A percentile compares a stretch with the other conserved stretches of the same genome.
Conservation (phyloP, 2,797 vertebrate species). For the Gobio occitaniae region DNA sequence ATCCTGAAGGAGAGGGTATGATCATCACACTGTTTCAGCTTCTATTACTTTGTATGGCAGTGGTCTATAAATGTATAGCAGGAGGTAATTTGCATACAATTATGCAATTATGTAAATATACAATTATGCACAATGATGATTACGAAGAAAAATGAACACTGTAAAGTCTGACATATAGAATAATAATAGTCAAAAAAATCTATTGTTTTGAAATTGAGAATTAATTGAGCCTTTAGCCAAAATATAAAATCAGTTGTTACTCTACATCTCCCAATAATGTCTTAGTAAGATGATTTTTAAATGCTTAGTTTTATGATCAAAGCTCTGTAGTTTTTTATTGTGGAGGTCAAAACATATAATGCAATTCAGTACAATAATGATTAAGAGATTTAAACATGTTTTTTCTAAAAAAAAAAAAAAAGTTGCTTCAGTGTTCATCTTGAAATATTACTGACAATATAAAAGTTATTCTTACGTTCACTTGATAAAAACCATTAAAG, state of each 20-base stretch:
- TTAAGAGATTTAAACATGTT: neutral
- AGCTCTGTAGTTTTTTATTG: neutral
- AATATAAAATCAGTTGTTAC: neutral
- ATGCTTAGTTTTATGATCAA: neutral
- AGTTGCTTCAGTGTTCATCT: neutral
- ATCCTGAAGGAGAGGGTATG: slow-evolving; percentile 92
- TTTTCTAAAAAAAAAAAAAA: neutral
- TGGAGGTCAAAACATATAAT: neutral
- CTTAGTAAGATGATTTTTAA: neutral
- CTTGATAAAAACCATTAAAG: neutral
- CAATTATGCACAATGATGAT: neutral
- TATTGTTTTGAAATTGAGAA: neutral
- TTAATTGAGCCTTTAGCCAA: neutral
- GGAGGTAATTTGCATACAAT: too few species aligned
- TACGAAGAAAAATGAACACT: neutral
- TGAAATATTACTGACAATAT: neutral
- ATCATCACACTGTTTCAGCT: neutral
- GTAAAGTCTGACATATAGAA: neutral
- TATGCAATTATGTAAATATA: too few species aligned
- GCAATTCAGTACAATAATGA: neutral
- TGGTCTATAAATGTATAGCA: neutral
- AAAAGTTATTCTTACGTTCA: neutral
- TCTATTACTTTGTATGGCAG: neutral
- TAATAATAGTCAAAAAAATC: neutral
- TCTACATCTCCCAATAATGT: neutral